Percentiles rank a stretch among this genome's conserved stretches.
phyloP scores from a whole-genome alignment of 2,797 vertebrate genomes.

The Alauda arvensis region DNA sequence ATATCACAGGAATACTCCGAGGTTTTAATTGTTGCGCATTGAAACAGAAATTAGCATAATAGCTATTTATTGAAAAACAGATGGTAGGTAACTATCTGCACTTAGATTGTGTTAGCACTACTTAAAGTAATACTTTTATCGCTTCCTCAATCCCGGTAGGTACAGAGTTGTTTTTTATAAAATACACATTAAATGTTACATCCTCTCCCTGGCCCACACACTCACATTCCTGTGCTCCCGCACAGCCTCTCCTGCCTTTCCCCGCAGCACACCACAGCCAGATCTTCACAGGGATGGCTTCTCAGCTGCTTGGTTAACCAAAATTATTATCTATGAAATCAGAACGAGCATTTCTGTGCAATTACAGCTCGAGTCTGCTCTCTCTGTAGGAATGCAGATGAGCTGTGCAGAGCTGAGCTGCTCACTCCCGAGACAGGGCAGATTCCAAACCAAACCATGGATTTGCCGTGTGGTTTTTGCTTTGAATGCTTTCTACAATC shows the following conservation, averaged over 20 bases:
- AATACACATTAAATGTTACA: neutral
- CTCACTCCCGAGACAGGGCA: neutral
- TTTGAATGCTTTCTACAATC: neutral
- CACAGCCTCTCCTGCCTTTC: neutral
- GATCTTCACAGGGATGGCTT: neutral
- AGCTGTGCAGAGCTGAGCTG: neutral
- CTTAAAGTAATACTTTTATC: neutral
- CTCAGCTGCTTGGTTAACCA: neutral
- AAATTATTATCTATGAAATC: neutral
- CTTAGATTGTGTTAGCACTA: constrained; percentile 1
- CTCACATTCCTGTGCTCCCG: neutral
- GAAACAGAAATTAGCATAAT: constrained; percentile 48
- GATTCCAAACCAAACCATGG: neutral
- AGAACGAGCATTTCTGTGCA: neutral
- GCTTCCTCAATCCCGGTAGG: neutral
- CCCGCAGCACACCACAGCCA: neutral
- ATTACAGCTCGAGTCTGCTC: neutral
- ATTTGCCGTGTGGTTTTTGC: neutral
- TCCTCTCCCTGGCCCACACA: neutral
- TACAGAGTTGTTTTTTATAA: neutral
- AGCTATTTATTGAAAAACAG: constrained; percentile 50
- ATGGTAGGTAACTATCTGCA: constrained; percentile 39
- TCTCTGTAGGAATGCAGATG: neutral
- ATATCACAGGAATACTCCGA: constrained; percentile 13
- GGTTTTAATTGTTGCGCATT: constrained; percentile 23